Conservation (phyloP, 2,888 invertebrate genomes). For the Acronicta psi region DNA sequence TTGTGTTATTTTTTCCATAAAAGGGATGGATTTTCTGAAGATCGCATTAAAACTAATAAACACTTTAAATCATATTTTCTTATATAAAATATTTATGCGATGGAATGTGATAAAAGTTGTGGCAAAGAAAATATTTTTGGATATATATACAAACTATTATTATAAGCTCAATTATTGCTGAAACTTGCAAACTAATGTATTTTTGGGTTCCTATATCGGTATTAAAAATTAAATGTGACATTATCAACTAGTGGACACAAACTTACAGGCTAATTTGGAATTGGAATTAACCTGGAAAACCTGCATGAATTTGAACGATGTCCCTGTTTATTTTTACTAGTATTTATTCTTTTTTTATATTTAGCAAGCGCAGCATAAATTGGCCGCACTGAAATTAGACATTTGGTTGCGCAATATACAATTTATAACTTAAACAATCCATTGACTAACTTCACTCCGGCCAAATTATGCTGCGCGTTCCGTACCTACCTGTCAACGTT, state of each 20-base stretch:
- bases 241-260: constrained; percentile 52
- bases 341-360: background rate
- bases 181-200: constrained; percentile 25
- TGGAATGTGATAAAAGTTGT: constrained; percentile 53
- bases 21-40: too few relatives aligned
- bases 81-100: constrained; percentile 12
- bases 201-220: constrained; percentile 40
- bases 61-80: background rate
- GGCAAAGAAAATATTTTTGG: constrained; percentile 51
- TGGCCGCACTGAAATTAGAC: too few relatives aligned
- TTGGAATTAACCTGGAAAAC: constrained; percentile 34
- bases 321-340: background rate
- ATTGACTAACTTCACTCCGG: too few relatives aligned
- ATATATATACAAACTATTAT: constrained; percentile 34
- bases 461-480: too few relatives aligned
- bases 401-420: too few relatives aligned
- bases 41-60: background rate
- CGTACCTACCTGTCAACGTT: too few relatives aligned
- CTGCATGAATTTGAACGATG: constrained; percentile 41
- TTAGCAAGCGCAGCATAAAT: too few relatives aligned
- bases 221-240: constrained; percentile 1
- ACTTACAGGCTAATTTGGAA: constrained; percentile 23
- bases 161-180: constrained; percentile 48
- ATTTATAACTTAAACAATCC: too few relatives aligned
- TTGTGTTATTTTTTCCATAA: background rate